Evolutionary conservation across 1,140 invertebrate genomes (phyloP), one percentile per base, ranked within the genome.

Genomic region (Dinothrombium tinctorium): DNA sequence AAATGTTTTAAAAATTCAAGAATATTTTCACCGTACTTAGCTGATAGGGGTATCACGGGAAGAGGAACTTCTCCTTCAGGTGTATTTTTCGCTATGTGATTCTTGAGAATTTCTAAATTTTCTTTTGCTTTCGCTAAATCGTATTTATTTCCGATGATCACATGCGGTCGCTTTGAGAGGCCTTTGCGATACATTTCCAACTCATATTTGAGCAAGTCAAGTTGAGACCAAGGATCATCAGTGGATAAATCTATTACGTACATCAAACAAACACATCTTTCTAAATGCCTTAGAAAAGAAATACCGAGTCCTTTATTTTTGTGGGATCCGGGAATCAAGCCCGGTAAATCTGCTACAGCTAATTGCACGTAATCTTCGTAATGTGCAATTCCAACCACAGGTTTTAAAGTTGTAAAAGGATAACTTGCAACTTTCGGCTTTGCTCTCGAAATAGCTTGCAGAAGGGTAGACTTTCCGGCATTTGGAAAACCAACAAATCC

Each of bases 401-500:
- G 90, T 47, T 73, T 72, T 0, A 94, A 58, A 0, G 92, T 99
- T 12, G 92, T 98, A 54, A 98, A 95, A 1, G 92, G 81, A 62
- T 96, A 95, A 0, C 80, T 62, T 1, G 90, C 90, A 5, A 99
- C 75, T 59, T 89, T 87, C 1, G 92, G 89, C 41, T 75, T 68
- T 0, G 92, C 90, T 44, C 89, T 60, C 0, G 83, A 78, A 37
- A 98, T 69, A 0, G 86, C 78, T 50, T 80, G 66, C 1, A 99
- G 62, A 24, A 99, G 59, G 0, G 89, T 86, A 50, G 84, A 92
- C 63, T 96, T 96, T 2, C 90, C 90, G 37, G 83, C 87, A 67
- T 98, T 94, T 23, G 92, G 89, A 59, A 89, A 76, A 1, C 89
- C 89, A 51, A 94, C 75, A 51, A 98, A 57, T 43, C 90, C 92